These are phyloP conservation scores for Oryzias curvinotus DNA, from an alignment of 2,113 vertebrate species.

Conservation along the genomic window DNA sequence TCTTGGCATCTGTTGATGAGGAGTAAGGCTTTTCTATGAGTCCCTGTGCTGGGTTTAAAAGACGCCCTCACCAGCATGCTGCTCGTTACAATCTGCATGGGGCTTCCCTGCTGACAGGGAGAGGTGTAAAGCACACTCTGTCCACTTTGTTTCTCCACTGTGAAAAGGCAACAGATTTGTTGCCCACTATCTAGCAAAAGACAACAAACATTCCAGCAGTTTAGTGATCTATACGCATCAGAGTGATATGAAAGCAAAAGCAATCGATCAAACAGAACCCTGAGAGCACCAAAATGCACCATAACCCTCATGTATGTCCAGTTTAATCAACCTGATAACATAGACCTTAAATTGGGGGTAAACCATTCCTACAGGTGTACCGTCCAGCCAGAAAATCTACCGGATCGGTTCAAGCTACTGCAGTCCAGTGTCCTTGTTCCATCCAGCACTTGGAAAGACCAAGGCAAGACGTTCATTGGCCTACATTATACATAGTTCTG, in stretches of 20 bases:
- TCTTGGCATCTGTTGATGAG: constrained; percentile 90
- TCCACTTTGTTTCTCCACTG: constrained; percentile 78
- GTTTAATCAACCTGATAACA: not conserved
- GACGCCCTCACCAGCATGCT: constrained; percentile 86
- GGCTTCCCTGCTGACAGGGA: constrained; percentile 77
- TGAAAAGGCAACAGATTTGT: constrained; percentile 74
- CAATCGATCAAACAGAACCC: not conserved
- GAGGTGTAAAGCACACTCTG: constrained; percentile 43
- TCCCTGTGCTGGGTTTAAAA: constrained; percentile 92
- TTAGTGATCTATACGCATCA: constrained; percentile 14
- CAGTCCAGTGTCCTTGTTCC: constrained; percentile 17
- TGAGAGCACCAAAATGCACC: not conserved
- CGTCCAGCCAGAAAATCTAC: too few species aligned
- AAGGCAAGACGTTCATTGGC: constrained; percentile 46
- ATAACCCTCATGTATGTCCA: not conserved
- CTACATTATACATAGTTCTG: constrained; percentile 77
- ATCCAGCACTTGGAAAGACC: constrained; percentile 31
- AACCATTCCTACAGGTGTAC: constrained; percentile 33
- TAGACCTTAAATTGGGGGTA: constrained; percentile 32
- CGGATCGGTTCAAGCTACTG: constrained; percentile 38
- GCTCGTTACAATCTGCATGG: constrained; percentile 87
- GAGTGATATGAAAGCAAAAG: constrained; percentile 19
- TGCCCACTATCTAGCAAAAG: constrained; percentile 73
- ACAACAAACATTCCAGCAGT: constrained; percentile 35
- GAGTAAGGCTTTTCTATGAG: constrained; percentile 83